Evolutionary conservation across 2,888 invertebrate genomes (phyloP).

Genomic region (Drosophila suboccidentalis): DNA sequence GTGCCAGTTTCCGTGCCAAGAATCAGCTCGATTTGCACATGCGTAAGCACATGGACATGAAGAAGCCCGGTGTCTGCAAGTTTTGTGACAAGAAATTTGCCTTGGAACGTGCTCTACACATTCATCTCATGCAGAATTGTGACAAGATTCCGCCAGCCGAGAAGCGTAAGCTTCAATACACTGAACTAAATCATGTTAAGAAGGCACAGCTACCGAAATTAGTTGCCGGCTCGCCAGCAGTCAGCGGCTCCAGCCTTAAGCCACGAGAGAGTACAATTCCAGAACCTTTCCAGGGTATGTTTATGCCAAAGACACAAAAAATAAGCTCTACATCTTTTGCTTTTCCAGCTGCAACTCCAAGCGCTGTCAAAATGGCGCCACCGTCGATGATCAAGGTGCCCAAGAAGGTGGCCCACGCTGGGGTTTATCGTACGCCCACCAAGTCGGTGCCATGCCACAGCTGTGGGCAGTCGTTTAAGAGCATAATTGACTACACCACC

Average conservation of each 20-base stretch:
- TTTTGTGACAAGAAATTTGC: slow-evolving; percentile 84
- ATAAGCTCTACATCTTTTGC: background rate
- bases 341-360: background rate
- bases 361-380: slow-evolving; percentile 51
- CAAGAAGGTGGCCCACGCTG: slow-evolving; percentile 78
- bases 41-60: slow-evolving; percentile 60
- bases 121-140: slow-evolving; percentile 83
- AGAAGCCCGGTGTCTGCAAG: slow-evolving; percentile 64
- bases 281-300: slow-evolving; percentile 22
- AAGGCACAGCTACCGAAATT: slow-evolving; percentile 79
- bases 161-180: slow-evolving; percentile 80
- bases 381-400: slow-evolving; percentile 63
- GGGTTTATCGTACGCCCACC: slow-evolving; percentile 83
- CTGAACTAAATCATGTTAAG: slow-evolving; percentile 79
- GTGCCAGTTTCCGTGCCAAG: slow-evolving; percentile 65
- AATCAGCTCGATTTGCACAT: slow-evolving; percentile 75
- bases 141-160: slow-evolving; percentile 83
- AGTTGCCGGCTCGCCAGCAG: background rate
- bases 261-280: slow-evolving; percentile 35
- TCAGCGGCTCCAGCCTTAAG: slow-evolving; percentile 1
- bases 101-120: slow-evolving; percentile 78
- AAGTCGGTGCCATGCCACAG: slow-evolving; percentile 80
- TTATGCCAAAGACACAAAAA: background rate
- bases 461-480: slow-evolving; percentile 81
- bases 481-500: slow-evolving; percentile 80